phyloP scores from a whole-genome alignment of 1,140 invertebrate species.

The Yoshiicerus persimilis region DNA sequence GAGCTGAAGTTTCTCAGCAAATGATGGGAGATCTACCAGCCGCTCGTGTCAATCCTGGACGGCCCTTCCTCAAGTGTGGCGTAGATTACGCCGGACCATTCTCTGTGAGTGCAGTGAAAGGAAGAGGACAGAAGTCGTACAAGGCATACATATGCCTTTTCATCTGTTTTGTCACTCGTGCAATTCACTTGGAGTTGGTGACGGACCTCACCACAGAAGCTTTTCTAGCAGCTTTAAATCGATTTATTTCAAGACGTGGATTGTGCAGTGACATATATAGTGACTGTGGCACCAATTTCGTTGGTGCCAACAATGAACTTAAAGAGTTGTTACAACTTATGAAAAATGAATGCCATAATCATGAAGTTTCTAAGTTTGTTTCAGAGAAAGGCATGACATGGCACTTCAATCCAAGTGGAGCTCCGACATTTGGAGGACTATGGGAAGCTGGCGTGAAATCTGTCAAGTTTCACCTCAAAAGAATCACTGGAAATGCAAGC shows the following conservation, averaged over 20 bases:
- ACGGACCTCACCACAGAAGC: conserved; percentile 41
- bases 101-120: neutral
- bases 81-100: conserved; percentile 52
- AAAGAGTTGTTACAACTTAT: neutral
- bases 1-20: neutral
- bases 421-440: neutral
- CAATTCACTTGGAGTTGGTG: conserved; percentile 50
- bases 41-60: conserved; percentile 45
- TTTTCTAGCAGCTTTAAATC: conserved; percentile 42
- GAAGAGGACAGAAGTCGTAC: neutral
- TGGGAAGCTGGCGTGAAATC: conserved; percentile 52
- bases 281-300: conserved; percentile 49
- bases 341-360: neutral
- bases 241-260: conserved; percentile 49
- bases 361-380: neutral
- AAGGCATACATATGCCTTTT: conserved; percentile 49
- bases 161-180: conserved; percentile 41
- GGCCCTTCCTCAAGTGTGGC: conserved; percentile 49
- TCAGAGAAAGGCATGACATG: neutral
- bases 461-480: conserved; percentile 49
- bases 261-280: conserved; percentile 28
- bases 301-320: conserved; percentile 24
- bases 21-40: conserved; percentile 52
- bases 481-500: conserved; percentile 35
- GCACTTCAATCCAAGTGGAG: neutral